Evolutionary conservation across 2,888 invertebrate genomes (phyloP).

Genomic region (Athalia cordata): DNA sequence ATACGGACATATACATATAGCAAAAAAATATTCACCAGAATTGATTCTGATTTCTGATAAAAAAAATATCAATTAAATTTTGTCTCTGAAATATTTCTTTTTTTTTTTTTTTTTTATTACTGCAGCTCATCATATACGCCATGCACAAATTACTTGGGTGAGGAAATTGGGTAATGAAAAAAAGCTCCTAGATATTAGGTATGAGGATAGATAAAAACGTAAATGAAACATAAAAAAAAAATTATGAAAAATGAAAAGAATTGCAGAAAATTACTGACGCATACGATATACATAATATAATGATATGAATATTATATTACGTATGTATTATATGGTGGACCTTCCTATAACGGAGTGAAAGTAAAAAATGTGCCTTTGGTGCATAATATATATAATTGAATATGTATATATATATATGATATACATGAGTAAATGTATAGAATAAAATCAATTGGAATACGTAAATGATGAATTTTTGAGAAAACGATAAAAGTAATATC

Average conservation of each 20-base stretch:
- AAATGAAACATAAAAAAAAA: constrained; percentile 38
- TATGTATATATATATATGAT: constrained; percentile 55
- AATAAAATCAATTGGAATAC: constrained; percentile 8
- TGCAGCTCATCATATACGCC: no score
- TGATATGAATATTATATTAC: constrained; percentile 45
- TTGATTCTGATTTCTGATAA: no score
- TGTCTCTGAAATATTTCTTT: no score
- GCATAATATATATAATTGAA: constrained; percentile 59
- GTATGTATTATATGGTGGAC: constrained; percentile 50
- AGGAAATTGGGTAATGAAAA: no score
- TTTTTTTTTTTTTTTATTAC: no score
- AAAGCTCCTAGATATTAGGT: no score
- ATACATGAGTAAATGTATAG: constrained; percentile 53
- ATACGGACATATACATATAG: no score
- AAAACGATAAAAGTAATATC: background rate
- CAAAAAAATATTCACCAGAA: no score
- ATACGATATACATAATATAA: constrained; percentile 47
- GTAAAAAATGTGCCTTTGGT: constrained; percentile 73
- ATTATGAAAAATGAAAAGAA: no score
- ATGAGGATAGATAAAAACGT: background rate
- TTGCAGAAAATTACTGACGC: constrained; percentile 11
- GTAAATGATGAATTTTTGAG: constrained; percentile 8
- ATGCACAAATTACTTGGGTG: no score
- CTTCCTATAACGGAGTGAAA: constrained; percentile 67
- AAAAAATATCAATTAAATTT: no score